Conservation (phyloP, 2,888 invertebrate species). For the Onthophagus sagittarius region DNA sequence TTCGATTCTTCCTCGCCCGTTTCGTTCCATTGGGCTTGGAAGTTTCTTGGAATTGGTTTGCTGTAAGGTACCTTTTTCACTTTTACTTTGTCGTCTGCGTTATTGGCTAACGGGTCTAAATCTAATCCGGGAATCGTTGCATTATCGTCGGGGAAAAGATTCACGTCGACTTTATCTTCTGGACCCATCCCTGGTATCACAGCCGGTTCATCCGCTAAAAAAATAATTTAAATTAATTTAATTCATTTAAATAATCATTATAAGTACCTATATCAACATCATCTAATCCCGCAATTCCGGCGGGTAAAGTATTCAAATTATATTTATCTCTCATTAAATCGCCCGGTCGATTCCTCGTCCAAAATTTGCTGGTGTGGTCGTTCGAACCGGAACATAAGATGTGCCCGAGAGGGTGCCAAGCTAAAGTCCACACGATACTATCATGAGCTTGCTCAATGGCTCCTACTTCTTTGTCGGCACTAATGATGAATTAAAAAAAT, state of each 20-base stretch:
- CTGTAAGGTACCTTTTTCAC: constrained; percentile 88
- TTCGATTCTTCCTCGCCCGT: constrained; percentile 56
- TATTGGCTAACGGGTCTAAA: constrained; percentile 61
- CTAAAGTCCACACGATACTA: constrained; percentile 97
- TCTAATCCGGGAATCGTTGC: constrained; percentile 82
- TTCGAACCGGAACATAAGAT: constrained; percentile 99
- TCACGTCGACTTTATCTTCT: constrained; percentile 84
- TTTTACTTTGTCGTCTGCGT: constrained; percentile 65
- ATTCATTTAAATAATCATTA: too few relatives aligned
- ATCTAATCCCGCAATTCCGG: constrained; percentile 69
- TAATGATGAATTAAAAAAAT: constrained; percentile 38
- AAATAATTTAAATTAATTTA: too few relatives aligned
- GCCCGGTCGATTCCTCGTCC: constrained; percentile 98
- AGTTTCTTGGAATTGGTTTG: constrained; percentile 93
- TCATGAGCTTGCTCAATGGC: constrained; percentile 98
- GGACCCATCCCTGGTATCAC: constrained; percentile 97
- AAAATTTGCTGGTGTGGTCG: constrained; percentile 98
- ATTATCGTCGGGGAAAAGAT: constrained; percentile 77
- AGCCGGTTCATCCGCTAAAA: constrained; percentile 64
- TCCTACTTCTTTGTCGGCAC: constrained; percentile 96
- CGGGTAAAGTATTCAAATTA: constrained; percentile 87
- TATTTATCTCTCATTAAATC: constrained; percentile 98
- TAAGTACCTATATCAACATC: constrained; percentile 62
- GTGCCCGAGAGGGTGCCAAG: constrained; percentile 99
- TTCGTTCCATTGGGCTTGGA: constrained; percentile 96